Evolutionary conservation across 2,113 vertebrate species (phyloP), one percentile per base, ranked within the genome.

Genomic region (Terrapene triunguis): DNA sequence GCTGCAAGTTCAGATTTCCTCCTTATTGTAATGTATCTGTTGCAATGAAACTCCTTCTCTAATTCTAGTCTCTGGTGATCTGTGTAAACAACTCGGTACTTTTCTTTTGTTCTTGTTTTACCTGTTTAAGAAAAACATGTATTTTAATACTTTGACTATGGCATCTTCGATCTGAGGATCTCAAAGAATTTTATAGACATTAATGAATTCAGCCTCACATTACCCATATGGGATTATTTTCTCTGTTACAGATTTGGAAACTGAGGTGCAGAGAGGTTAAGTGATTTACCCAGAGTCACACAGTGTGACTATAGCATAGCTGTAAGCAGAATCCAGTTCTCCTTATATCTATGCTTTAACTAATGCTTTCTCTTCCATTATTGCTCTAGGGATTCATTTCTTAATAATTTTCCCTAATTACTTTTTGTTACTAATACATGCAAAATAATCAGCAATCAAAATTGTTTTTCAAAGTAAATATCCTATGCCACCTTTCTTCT

Each of bases 101-200:
- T 99, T 96, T 99, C 99, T 98, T 99, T 99, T 97, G 99, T 99
- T 96, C 99, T 99, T 90, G 99, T 99, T 98, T 99, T 99, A 90
- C 99, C 99, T 99, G 94, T 90, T 97, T 55, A 85, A 87, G 87
- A 95, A 94, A 97, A 95, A 97, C 87, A 76, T 82, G n/a, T 50
- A 50, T 93, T 91, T 91, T 94, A 91, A 50, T 90, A n/a, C 1
- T 83, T 91, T 78, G 1, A 50, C 42, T 84, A 4, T 19, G 88
- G 50, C 50, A 93, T 47, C 62, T 90, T 91, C 84, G 84, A 94
- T 90, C 51, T 59, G 91, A 65, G 84, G 29, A 24, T 78, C n/a
- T 91, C 91, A 76, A n/a, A 62, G 29, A 78, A 79, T 62, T 86
- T 92, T 42, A 72, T 50, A 89, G 79, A 5, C 82, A 35, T 93